phyloP scores from a whole-genome alignment of 2,888 invertebrate species.

The Stenoptilia bipunctidactyla region DNA sequence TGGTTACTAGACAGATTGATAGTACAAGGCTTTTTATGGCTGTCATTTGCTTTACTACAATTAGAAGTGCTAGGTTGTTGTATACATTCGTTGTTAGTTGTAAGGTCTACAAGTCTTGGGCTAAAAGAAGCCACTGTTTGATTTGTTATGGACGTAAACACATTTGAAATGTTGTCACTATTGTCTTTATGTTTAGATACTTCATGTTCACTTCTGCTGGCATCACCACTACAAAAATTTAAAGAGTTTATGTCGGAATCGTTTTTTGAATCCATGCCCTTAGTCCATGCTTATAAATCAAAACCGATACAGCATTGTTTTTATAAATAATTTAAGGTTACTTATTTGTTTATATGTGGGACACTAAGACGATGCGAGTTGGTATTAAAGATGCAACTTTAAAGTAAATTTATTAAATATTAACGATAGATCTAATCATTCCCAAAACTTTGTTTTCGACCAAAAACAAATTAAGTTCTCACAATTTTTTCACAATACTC shows the following conservation, averaged over 20 bases:
- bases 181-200: slow-evolving; percentile 26
- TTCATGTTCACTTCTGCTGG: slow-evolving; percentile 27
- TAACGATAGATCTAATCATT: too few species aligned
- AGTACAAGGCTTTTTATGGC: slow-evolving; percentile 6
- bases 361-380: too few species aligned
- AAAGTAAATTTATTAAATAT: too few species aligned
- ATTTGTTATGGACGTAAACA: slow-evolving; percentile 43
- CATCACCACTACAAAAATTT: slow-evolving; percentile 35
- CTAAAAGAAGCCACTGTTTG: slow-evolving; percentile 31
- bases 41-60: not conserved
- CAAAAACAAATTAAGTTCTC: slow-evolving; percentile 7
- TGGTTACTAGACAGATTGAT: slow-evolving; percentile 25
- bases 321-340: slow-evolving; percentile 45
- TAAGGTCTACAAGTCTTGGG: slow-evolving; percentile 28
- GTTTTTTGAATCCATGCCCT: slow-evolving; percentile 52
- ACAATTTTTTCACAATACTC: slow-evolving; percentile 7
- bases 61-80: slow-evolving; percentile 11
- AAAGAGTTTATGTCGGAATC: slow-evolving; percentile 30
- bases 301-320: slow-evolving; percentile 48
- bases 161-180: slow-evolving; percentile 35
- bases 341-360: slow-evolving; percentile 10
- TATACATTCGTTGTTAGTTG: slow-evolving; percentile 25
- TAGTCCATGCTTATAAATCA: slow-evolving; percentile 51
- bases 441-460: too few species aligned
- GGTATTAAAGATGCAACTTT: too few species aligned